Evolutionary conservation across 2,113 vertebrate species (phyloP).

Genomic region (Forbesichthys papilliferus): DNA sequence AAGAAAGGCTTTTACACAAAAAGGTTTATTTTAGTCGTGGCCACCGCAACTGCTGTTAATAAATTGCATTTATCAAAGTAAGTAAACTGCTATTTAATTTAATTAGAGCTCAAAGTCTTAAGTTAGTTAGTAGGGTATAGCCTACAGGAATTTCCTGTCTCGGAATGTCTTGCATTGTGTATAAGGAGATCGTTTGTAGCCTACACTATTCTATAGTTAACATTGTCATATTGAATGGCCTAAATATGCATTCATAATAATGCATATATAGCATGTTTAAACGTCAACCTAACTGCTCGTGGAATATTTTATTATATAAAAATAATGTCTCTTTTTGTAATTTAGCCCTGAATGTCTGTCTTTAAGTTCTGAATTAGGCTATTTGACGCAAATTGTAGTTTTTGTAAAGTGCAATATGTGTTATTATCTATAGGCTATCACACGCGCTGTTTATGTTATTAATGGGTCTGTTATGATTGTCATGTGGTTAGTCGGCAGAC

Average conservation of each 20-base stretch:
- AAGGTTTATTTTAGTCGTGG: neutral
- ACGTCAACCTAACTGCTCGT: no score
- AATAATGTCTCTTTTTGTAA: no score
- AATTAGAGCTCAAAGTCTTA: conserved; percentile 18
- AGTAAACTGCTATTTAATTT: conserved; percentile 30
- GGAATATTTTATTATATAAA: no score
- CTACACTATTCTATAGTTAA: neutral
- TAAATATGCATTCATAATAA: neutral
- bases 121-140: conserved; percentile 39
- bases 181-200: neutral
- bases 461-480: conserved; percentile 5
- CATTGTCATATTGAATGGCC: neutral
- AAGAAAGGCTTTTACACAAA: neutral
- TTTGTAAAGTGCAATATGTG: neutral
- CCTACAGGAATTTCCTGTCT: conserved; percentile 55
- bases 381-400: neutral
- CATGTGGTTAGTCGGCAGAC: conserved; percentile 9
- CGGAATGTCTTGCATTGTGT: conserved; percentile 20
- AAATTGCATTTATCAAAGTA: conserved; percentile 39
- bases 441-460: neutral
- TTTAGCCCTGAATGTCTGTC: no score
- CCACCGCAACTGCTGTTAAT: conserved; percentile 18
- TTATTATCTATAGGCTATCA: neutral
- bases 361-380: no score
- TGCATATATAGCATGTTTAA: neutral